Conservation (phyloP, 2,113 vertebrate species). For the Rhea pennata region DNA sequence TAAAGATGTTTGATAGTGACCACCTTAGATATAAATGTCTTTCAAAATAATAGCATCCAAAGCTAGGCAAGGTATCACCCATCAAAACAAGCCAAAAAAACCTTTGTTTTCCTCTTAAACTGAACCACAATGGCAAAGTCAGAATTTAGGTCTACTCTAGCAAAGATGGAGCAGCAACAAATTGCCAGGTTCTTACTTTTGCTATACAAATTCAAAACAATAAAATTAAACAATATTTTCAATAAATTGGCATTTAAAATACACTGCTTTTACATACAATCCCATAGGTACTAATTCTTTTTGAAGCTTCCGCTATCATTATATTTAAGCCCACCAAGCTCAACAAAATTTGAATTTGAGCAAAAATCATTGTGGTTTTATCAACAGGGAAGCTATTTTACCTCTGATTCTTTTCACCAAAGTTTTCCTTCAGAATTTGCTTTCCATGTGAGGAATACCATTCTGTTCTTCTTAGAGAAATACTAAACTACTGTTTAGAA, state of each 20-base stretch:
- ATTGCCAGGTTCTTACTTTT: not conserved
- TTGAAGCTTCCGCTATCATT: not conserved
- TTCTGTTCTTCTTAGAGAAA: not conserved
- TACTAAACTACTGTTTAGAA: not conserved
- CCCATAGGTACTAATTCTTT: not conserved
- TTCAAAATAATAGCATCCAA: not conserved
- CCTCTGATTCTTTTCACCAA: not conserved
- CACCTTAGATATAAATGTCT: not conserved
- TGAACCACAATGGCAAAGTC: not conserved
- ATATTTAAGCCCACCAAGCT: not conserved
- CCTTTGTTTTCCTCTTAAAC: not conserved
- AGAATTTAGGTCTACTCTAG: not conserved
- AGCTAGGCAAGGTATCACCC: not conserved
- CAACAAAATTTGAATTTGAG: not conserved
- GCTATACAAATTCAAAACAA: not conserved
- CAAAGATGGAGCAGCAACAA: not conserved
- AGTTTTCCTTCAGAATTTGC: not conserved
- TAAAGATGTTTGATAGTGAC: not conserved
- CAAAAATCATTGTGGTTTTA: not conserved
- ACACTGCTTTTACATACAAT: not conserved
- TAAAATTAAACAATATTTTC: not conserved
- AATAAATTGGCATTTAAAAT: not conserved
- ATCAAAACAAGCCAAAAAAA: not conserved
- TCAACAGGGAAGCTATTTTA: not conserved
- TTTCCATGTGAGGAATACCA: not conserved